Conservation (phyloP, 2,888 invertebrate genomes). For the Zaprionus obscuricornis region DNA sequence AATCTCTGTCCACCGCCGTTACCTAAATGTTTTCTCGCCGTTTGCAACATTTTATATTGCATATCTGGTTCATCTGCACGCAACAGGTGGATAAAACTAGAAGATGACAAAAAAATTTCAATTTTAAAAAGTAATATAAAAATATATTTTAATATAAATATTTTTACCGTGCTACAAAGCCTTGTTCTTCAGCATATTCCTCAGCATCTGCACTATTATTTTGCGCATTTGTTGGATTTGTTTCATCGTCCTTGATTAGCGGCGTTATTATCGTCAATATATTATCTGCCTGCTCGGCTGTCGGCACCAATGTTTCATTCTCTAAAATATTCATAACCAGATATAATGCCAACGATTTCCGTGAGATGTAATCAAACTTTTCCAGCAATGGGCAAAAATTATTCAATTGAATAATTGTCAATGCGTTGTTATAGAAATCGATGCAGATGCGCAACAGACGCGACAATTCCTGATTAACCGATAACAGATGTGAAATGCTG, state of each 20-base stretch:
- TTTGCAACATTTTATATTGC: conserved; percentile 94
- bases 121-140: not conserved
- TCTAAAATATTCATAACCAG: conserved; percentile 95
- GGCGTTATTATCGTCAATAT: conserved; percentile 92
- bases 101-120: not conserved
- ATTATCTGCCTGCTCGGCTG: conserved; percentile 93
- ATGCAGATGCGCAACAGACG: conserved; percentile 97
- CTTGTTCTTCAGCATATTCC: conserved; percentile 98
- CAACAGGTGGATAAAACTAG: conserved; percentile 91
- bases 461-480: conserved; percentile 96
- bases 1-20: conserved; percentile 95
- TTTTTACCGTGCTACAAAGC: conserved; percentile 89
- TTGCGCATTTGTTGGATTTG: conserved; percentile 83
- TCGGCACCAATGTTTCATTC: conserved; percentile 93
- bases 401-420: conserved; percentile 93
- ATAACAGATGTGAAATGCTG: conserved; percentile 83
- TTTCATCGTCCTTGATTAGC: conserved; percentile 92
- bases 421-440: conserved; percentile 96
- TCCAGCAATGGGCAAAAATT: conserved; percentile 94
- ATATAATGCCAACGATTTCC: conserved; percentile 93
- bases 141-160: not conserved
- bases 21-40: conserved; percentile 94
- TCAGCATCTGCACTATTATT: conserved; percentile 88
- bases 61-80: conserved; percentile 92
- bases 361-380: conserved; percentile 93